phyloP scores from a whole-genome alignment of 2,888 invertebrate genomes.

The Fragum fragum region DNA sequence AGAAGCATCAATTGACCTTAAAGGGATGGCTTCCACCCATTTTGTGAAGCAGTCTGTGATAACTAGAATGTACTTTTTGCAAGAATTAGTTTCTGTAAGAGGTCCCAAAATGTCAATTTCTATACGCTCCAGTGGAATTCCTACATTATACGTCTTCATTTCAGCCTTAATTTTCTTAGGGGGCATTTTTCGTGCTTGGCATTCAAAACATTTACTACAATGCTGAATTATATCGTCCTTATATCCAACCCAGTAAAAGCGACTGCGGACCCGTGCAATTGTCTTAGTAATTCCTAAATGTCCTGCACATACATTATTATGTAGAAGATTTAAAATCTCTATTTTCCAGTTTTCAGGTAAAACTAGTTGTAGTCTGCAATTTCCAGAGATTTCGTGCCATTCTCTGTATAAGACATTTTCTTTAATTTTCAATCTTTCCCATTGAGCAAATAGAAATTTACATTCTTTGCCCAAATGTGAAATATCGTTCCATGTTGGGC shows the following conservation, averaged over 20 bases:
- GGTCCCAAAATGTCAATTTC: conserved; percentile 7
- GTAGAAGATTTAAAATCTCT: neutral
- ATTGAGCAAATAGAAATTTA: neutral
- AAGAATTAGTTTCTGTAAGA: neutral
- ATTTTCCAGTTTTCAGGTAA: neutral
- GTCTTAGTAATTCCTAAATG: conserved; percentile 38
- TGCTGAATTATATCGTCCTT: conserved; percentile 21
- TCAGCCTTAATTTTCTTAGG: conserved; percentile 36
- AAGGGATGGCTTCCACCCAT: conserved; percentile 5
- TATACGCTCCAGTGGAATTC: conserved; percentile 34
- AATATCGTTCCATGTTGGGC: neutral
- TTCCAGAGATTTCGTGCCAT: neutral
- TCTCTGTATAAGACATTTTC: neutral
- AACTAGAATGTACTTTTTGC: conserved; percentile 12
- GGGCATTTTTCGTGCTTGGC: conserved; percentile 29
- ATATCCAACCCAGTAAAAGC: conserved; percentile 40
- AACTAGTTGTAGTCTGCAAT: neutral
- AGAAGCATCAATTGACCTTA: neutral
- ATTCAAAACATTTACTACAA: no score
- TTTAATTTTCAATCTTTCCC: neutral
- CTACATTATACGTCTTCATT: no score
- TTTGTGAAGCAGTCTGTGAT: conserved; percentile 12
- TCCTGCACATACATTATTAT: conserved; percentile 33
- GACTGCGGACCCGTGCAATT: neutral
- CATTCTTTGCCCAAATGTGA: neutral